These are phyloP conservation scores for Canis aureus DNA, from an alignment of 2,113 vertebrate species.

Conservation along the genomic window DNA sequence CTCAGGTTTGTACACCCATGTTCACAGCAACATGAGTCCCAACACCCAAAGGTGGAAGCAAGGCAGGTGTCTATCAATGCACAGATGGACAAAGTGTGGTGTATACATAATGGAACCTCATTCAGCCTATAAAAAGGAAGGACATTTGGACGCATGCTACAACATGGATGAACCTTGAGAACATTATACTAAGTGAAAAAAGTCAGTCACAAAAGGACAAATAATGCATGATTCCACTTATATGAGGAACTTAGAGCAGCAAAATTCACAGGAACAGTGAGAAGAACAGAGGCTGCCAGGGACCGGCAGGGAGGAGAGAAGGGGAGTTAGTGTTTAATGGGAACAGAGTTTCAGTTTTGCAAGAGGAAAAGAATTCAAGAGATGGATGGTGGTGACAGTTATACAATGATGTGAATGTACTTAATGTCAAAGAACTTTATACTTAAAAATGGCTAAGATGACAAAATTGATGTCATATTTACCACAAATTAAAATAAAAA, in stretches of 20 bases:
- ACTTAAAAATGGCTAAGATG: not conserved
- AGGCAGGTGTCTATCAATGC: not conserved
- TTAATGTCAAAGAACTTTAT: not conserved
- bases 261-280: not conserved
- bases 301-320: fast-evolving
- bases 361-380: not conserved
- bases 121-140: not conserved
- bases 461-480: not conserved
- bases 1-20: not conserved
- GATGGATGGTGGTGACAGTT: not conserved
- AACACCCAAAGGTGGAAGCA: not conserved
- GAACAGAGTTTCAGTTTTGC: not conserved
- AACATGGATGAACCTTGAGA: not conserved
- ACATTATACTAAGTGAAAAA: not conserved
- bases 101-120: not conserved
- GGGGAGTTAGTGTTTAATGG: too few species aligned
- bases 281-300: fast-evolving
- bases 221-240: not conserved
- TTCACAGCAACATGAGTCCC: not conserved
- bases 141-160: not conserved
- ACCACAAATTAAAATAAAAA: not conserved
- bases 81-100: not conserved
- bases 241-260: not conserved
- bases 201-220: not conserved
- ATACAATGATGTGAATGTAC: not conserved